Percentiles rank a stretch among this genome's conserved stretches.
Evolutionary conservation across 2,797 vertebrate species (phyloP).

Genomic region (Clamator glandarius): DNA sequence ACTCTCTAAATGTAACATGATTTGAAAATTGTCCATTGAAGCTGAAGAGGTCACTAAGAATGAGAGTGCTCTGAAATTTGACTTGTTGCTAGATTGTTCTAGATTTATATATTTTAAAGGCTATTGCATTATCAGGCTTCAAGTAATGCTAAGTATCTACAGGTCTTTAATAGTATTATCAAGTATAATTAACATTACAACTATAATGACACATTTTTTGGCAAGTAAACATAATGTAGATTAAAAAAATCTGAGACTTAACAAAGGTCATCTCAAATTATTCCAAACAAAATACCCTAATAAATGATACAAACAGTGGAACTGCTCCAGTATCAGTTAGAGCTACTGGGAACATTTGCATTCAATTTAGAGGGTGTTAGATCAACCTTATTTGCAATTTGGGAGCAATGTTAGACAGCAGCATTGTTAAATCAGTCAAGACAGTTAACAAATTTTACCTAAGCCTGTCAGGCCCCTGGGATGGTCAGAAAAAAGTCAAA

Average conservation of each 20-base stretch:
- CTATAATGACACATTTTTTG: neutral
- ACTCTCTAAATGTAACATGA: neutral
- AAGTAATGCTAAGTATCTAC: neutral
- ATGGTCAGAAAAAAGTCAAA: neutral
- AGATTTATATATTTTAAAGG: neutral
- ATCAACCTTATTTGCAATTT: neutral
- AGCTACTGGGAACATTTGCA: constrained; percentile 8
- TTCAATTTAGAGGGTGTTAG: neutral
- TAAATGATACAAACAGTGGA: neutral
- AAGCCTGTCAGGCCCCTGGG: neutral
- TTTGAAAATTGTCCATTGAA: constrained; percentile 35
- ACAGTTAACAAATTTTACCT: constrained; percentile 12
- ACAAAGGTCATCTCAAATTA: neutral
- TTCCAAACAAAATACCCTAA: neutral
- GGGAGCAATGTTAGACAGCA: neutral
- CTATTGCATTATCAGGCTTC: neutral
- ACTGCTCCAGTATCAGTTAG: neutral
- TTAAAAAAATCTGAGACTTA: neutral
- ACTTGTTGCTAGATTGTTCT: neutral
- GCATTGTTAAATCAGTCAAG: constrained; percentile 17
- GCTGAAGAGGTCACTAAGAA: neutral
- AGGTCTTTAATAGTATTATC: neutral
- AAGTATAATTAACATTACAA: too few relatives aligned
- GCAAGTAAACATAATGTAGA: neutral
- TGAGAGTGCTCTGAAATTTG: neutral